phyloP scores from a whole-genome alignment of 2,113 vertebrate genomes.

The Corythornis cristatus region DNA sequence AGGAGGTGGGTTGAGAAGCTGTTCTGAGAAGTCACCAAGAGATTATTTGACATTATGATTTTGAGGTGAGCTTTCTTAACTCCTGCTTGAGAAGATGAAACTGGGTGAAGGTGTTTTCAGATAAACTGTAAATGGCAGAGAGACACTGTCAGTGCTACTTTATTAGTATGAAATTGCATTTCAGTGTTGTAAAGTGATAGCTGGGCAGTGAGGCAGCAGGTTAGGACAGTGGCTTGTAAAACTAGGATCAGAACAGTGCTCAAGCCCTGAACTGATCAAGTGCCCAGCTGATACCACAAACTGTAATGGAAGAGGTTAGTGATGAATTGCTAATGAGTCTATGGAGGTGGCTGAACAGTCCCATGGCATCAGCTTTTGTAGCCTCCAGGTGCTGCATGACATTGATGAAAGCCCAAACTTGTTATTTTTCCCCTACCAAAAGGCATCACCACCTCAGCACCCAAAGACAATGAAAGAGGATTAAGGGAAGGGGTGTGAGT shows the following conservation, averaged over 20 bases:
- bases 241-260: background rate
- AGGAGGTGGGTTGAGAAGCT: slow-evolving; percentile 35
- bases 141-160: background rate
- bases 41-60: background rate
- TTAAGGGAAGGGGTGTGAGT: background rate
- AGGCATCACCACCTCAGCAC: background rate
- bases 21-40: slow-evolving; percentile 36
- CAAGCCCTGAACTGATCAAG: background rate
- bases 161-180: background rate
- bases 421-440: background rate
- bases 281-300: background rate
- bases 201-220: background rate
- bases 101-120: background rate
- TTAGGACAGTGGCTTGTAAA: background rate
- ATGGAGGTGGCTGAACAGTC: background rate
- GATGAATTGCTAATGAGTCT: background rate
- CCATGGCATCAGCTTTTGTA: background rate
- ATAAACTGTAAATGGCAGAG: background rate
- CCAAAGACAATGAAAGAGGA: background rate
- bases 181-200: background rate
- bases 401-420: background rate
- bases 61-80: background rate
- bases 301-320: background rate
- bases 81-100: background rate
- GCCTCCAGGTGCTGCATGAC: background rate